phyloP scores from a whole-genome alignment of 2,797 vertebrate species.

The Eulemur mongoz region DNA sequence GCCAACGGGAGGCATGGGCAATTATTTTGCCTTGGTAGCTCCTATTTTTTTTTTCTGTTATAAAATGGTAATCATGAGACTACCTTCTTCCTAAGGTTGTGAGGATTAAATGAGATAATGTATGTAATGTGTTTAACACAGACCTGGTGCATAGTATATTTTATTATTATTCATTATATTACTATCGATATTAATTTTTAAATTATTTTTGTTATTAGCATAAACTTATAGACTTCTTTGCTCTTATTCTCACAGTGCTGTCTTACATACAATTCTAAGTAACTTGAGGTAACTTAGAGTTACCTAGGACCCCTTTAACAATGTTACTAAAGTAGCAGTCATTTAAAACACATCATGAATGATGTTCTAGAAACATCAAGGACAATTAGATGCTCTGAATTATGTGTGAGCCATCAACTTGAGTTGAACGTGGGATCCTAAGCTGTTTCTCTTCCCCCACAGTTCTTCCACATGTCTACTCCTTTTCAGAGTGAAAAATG shows the following conservation, averaged over 20 bases:
- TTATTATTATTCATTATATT: neutral
- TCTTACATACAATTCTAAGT: neutral
- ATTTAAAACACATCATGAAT: neutral
- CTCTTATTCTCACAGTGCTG: neutral
- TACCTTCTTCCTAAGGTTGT: neutral
- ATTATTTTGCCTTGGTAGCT: neutral
- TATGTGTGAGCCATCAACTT: neutral
- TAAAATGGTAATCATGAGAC: neutral
- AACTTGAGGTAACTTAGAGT: neutral
- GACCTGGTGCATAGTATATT: neutral
- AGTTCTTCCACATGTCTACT: neutral
- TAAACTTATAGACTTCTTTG: neutral
- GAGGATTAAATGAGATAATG: neutral
- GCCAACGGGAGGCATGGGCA: neutral
- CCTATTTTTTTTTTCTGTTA: neutral
- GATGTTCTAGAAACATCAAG: neutral
- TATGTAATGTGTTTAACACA: neutral
- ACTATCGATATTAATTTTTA: neutral
- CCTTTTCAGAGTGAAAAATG: neutral
- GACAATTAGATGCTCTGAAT: neutral
- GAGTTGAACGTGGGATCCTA: neutral
- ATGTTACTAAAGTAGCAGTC: neutral
- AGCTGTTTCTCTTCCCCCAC: neutral
- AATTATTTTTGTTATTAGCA: neutral
- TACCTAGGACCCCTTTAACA: neutral